Percentiles rank a stretch among this genome's conserved stretches.
Evolutionary conservation across 2,797 vertebrate genomes (phyloP).

Genomic region (Cyclopterus lumpus): DNA sequence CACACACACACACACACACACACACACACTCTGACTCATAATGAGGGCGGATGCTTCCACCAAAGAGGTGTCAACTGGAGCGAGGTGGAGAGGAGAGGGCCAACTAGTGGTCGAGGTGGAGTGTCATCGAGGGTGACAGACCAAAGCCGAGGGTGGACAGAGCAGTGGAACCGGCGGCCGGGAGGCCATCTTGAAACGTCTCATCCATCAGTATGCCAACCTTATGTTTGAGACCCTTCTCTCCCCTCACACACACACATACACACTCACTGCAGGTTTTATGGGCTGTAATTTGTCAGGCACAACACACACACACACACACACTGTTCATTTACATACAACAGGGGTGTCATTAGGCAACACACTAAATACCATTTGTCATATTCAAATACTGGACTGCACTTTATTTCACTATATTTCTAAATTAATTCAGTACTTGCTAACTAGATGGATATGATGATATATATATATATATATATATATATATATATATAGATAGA

Average conservation of each 20-base stretch:
- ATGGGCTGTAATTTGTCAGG: constrained; percentile 8
- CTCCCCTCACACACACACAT: not conserved
- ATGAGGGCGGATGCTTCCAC: constrained; percentile 59
- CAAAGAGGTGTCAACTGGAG: constrained; percentile 70
- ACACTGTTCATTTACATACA: not conserved
- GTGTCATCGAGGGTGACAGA: constrained; percentile 50
- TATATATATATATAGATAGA: too few species aligned
- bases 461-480: too few species aligned
- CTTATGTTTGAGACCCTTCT: constrained; percentile 11
- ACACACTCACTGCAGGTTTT: not conserved
- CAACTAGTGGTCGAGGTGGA: constrained; percentile 55
- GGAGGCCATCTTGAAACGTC: constrained; percentile 50
- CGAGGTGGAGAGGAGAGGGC: constrained; percentile 31
- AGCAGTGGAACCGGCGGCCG: constrained; percentile 8
- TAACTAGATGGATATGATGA: not conserved
- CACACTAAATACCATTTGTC: not conserved
- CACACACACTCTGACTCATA: constrained; percentile 35
- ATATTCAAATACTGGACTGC: not conserved
- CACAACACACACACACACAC: constrained; percentile 24
- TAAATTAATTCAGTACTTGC: not conserved
- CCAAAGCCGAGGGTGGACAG: constrained; percentile 7
- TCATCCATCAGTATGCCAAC: constrained; percentile 9
- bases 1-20: too few species aligned
- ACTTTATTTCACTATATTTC: not conserved
- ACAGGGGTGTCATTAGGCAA: not conserved